Evolutionary conservation across 1,140 invertebrate species (phyloP).

Genomic region (Globodera rostochiensis): DNA sequence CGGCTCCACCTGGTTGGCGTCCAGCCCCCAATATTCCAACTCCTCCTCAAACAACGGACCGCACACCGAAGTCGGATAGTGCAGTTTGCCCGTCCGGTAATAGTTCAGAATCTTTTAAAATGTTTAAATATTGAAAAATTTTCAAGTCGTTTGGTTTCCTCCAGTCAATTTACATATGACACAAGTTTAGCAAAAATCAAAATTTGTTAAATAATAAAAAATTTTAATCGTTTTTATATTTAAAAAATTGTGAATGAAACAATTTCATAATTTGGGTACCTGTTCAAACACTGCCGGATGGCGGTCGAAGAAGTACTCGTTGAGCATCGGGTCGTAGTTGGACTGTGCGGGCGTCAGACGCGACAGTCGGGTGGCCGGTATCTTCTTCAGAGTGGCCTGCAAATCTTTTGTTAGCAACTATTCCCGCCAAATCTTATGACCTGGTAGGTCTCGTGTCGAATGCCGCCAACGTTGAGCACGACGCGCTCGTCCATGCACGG

Average conservation of each 20-base stretch:
- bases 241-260: neutral
- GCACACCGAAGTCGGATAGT: constrained; percentile 78
- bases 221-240: too few species aligned
- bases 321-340: constrained; percentile 91
- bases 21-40: constrained; percentile 91
- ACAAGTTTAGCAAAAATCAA: neutral
- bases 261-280: constrained; percentile 1
- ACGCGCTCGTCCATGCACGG: constrained; percentile 84
- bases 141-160: neutral
- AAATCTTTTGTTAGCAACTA: neutral
- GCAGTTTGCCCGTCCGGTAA: constrained; percentile 70
- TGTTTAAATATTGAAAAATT: constrained; percentile 23
- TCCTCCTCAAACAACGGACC: constrained; percentile 73
- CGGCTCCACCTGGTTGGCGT: constrained; percentile 89
- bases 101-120: constrained; percentile 82
- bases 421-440: too few species aligned
- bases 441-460: constrained; percentile 92
- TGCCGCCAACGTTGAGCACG: constrained; percentile 95
- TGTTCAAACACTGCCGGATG: constrained; percentile 75
- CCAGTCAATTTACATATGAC: too few species aligned
- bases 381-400: constrained; percentile 77
- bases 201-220: constrained; percentile 6
- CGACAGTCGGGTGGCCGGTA: constrained; percentile 82
- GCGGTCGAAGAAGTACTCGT: constrained; percentile 98
- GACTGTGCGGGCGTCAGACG: constrained; percentile 81